These are phyloP conservation scores for Cyprinella venusta DNA, from an alignment of 2,797 vertebrate species.

Conservation along the genomic window DNA sequence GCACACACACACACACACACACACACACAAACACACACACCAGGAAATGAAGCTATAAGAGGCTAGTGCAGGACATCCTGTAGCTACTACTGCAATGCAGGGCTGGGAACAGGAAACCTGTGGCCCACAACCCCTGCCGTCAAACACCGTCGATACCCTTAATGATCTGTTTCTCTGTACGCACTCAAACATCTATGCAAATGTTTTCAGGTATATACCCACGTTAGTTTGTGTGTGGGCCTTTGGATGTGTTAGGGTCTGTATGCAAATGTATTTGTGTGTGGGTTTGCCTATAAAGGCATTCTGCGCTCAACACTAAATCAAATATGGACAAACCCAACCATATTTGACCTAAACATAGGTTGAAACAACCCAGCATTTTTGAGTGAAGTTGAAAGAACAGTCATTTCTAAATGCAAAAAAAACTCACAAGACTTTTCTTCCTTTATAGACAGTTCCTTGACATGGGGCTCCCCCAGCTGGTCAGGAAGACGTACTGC, in stretches of 20 bases:
- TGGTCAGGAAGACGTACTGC: conserved; percentile 78
- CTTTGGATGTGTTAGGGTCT: not conserved
- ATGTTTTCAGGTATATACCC: conserved; percentile 7
- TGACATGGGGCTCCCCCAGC: conserved; percentile 57
- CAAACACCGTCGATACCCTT: not conserved
- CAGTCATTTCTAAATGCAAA: conserved; percentile 4
- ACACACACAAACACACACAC: not conserved
- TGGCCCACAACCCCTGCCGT: conserved; percentile 38
- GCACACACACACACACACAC: not conserved
- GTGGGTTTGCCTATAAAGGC: conserved; percentile 8
- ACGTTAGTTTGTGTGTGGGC: not conserved
- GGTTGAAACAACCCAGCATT: not conserved
- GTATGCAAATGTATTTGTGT: conserved; percentile 7
- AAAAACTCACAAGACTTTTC: conserved; percentile 87
- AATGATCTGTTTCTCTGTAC: not conserved
- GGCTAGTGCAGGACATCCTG: conserved; percentile 45
- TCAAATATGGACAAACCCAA: not conserved
- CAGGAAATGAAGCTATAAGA: conserved; percentile 31
- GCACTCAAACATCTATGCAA: not conserved
- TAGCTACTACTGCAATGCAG: conserved; percentile 31
- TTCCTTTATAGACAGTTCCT: conserved; percentile 80
- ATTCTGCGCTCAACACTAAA: not conserved
- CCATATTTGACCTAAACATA: not conserved
- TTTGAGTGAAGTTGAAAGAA: not conserved
- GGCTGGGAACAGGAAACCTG: conserved; percentile 49